These are phyloP conservation scores for Leucosticte australis DNA, from an alignment of 2,113 vertebrate genomes.

Conservation along the genomic window DNA sequence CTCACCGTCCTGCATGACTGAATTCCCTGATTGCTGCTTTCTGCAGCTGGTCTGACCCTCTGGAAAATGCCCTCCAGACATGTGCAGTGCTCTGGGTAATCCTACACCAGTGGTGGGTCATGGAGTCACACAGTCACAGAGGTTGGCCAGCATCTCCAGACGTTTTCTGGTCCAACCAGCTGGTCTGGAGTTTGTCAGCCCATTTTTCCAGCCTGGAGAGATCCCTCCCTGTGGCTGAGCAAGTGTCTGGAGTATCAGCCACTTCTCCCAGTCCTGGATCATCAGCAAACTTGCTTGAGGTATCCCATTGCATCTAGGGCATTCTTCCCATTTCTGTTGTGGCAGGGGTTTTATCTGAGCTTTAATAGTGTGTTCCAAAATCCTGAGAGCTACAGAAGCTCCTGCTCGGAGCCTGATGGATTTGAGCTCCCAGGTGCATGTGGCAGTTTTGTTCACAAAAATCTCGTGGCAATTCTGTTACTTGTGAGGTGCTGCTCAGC, in stretches of 20 bases:
- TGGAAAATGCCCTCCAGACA: not conserved
- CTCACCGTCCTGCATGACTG: rapidly evolving
- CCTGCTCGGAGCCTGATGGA: not conserved
- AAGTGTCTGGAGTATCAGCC: not conserved
- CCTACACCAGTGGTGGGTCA: not conserved
- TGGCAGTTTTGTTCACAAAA: not conserved
- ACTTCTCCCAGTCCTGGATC: not conserved
- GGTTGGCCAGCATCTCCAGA: not conserved
- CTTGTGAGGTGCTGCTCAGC: not conserved
- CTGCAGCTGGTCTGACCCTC: not conserved
- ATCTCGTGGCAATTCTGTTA: not conserved
- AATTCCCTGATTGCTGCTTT: not conserved
- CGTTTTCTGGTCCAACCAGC: not conserved
- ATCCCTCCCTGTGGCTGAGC: not conserved
- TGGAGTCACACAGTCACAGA: not conserved
- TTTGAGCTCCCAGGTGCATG: not conserved
- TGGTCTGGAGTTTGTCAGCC: not conserved
- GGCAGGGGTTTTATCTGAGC: not conserved
- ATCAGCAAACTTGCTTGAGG: not conserved
- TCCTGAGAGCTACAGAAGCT: not conserved
- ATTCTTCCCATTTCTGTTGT: not conserved
- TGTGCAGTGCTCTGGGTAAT: not conserved
- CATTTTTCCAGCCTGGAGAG: not conserved
- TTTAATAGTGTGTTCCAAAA: not conserved
- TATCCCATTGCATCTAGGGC: not conserved